Evolutionary conservation across 1,140 invertebrate genomes (phyloP), one percentile per base, ranked within the genome.

Genomic region (Colletes latitarsis): DNA sequence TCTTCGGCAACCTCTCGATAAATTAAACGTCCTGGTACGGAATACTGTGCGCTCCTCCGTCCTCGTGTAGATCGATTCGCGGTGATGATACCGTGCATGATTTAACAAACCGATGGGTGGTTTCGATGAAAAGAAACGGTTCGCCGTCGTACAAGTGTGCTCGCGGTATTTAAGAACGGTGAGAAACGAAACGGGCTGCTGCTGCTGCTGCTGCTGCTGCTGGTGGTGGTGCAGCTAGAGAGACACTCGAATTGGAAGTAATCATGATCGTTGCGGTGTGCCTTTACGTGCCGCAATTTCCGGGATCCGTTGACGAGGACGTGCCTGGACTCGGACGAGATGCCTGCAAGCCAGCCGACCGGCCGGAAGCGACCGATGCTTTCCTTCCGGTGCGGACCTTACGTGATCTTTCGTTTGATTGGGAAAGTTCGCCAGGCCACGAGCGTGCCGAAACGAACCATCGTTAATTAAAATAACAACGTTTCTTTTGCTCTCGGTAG

Each of bases 251-350:
- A 74, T 82, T 82, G 75, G 73, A 85, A 82, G 78, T 79, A 79
- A 73, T 80, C 67, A 57, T 63, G 64, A 69, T 62, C 69, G 69
- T 77, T 62, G 62, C 58, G 72, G 52, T 49, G 63, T 55, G 52
- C 52, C 70, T 67, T 83, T 82, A 87, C 85, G 85, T 81, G 85
- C 81, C 63, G 83, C 85, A 87, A 87, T 85, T 85, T 85, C 78
- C 77, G 64, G 75, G 77, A 84, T 86, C 71, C 79, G 76, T 85
- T 82, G 66, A 85, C 83, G 77, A 70, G 77, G 70, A 85, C 85
- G 85, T 87, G 85, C 81, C 19, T 17, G 77, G 85, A 87, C 85
- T 85, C 6, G 72, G 57, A 6, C 30, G 17, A 43, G 60, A 46
- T 70, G 60, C 57, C 60, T 9, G 62, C 66, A 66, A 66, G 71